Conservation (phyloP, 2,888 invertebrate genomes). For the Alloscopus bannaensis region DNA sequence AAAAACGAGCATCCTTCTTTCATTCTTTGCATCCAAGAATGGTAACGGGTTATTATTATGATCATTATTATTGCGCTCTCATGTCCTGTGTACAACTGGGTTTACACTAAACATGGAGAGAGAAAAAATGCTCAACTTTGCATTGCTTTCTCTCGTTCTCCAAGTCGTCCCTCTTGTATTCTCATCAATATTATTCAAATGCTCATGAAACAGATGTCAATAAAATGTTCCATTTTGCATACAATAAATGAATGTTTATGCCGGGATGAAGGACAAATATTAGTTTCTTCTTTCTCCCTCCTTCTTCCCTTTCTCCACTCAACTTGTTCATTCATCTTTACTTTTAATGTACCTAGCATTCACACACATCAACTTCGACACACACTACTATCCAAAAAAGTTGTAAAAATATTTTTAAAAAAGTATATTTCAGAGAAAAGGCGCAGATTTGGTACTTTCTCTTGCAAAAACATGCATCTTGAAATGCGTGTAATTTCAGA, state of each 20-base stretch:
- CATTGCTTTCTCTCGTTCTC: neutral
- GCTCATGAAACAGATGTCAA: slow-evolving; percentile 60
- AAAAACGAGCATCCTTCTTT: neutral
- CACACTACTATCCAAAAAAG: too few relatives aligned
- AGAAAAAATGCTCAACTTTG: neutral
- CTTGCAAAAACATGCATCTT: too few relatives aligned
- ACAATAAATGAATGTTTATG: neutral
- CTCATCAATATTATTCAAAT: slow-evolving; percentile 61
- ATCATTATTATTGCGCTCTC: slow-evolving; percentile 7
- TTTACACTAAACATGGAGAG: neutral
- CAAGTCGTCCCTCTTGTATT: neutral
- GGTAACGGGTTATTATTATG: slow-evolving; percentile 10
- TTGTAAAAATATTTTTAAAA: too few relatives aligned
- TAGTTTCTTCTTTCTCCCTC: slow-evolving; percentile 4
- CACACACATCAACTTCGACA: neutral
- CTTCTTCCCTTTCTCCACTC: neutral
- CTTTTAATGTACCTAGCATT: too few relatives aligned
- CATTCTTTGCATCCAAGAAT: slow-evolving; percentile 9
- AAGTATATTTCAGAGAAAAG: too few relatives aligned
- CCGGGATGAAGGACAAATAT: slow-evolving; percentile 12
- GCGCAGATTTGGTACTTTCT: too few relatives aligned
- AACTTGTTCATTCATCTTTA: too few relatives aligned
- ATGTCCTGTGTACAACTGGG: neutral
- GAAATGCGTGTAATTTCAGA: too few relatives aligned
- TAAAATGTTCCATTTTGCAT: slow-evolving; percentile 47